These are phyloP conservation scores for Yponomeuta plumbellus DNA, from an alignment of 2,888 invertebrate genomes.

Conservation along the genomic window DNA sequence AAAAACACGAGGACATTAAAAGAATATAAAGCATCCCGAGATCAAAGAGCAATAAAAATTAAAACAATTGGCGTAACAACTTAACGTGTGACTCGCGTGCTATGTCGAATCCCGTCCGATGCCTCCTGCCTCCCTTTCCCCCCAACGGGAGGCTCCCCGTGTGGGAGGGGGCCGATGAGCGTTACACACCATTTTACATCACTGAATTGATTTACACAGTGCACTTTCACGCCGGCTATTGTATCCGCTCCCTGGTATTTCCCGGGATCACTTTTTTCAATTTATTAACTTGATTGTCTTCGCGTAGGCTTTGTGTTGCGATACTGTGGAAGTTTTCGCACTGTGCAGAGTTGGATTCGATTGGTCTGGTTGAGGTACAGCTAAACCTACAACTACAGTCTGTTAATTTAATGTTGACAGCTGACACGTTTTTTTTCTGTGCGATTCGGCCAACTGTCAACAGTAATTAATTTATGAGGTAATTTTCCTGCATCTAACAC, in stretches of 20 bases:
- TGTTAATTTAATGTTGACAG: no score
- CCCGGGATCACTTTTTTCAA: conserved; percentile 17
- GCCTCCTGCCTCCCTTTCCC: conserved; percentile 15
- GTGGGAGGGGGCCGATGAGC: conserved; percentile 20
- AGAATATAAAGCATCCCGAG: conserved; percentile 1
- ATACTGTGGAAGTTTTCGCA: neutral
- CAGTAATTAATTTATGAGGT: no score
- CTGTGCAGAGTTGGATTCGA: neutral
- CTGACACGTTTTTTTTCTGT: no score
- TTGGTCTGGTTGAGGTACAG: neutral
- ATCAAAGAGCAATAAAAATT: conserved; percentile 26
- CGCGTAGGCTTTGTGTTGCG: neutral
- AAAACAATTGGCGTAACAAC: conserved; percentile 26
- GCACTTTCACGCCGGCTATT: conserved; percentile 24
- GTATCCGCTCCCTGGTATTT: neutral
- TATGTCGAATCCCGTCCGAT: conserved; percentile 7
- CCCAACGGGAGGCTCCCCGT: conserved; percentile 3
- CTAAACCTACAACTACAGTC: no score
- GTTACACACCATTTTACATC: conserved; percentile 28
- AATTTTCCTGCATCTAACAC: no score
- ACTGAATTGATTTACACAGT: conserved; percentile 29
- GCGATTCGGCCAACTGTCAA: no score
- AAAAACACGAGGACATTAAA: neutral
- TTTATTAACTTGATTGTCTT: conserved; percentile 20
- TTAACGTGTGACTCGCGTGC: conserved; percentile 24